phyloP scores from a whole-genome alignment of 2,888 invertebrate species.

The Amiota minor region DNA sequence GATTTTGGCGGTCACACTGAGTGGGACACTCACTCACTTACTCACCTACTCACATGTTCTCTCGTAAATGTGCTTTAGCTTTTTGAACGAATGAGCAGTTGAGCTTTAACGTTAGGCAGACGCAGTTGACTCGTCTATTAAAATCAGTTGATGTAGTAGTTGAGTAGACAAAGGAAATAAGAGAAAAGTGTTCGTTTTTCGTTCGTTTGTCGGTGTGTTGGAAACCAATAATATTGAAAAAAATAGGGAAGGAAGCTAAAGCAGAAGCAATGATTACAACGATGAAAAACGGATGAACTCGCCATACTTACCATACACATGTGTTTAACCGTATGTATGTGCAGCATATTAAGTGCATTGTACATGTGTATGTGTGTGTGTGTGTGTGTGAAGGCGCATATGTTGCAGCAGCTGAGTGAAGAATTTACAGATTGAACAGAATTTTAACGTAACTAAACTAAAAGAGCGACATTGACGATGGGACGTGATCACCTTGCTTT shows the following conservation, averaged over 20 bases:
- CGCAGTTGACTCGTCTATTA: background rate
- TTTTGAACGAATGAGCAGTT: conserved; percentile 59
- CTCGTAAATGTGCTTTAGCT: background rate
- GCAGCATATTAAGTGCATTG: background rate
- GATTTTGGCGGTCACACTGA: no score
- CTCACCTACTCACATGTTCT: conserved; percentile 31
- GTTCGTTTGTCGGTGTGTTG: background rate
- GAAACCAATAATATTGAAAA: background rate
- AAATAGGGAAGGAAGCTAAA: background rate
- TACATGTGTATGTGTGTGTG: background rate
- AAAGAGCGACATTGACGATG: no score
- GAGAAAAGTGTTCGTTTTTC: conserved; percentile 6
- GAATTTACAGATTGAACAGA: background rate
- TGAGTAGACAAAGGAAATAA: background rate
- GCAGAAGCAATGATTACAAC: background rate
- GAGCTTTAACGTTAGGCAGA: conserved; percentile 37
- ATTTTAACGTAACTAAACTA: no score
- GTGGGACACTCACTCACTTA: no score
- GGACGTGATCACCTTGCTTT: no score
- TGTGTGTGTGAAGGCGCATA: background rate
- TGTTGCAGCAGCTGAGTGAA: conserved; percentile 14
- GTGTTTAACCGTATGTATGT: background rate
- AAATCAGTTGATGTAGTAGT: background rate
- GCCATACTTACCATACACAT: background rate
- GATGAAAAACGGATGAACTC: background rate